Evolutionary conservation across 2,888 invertebrate species (phyloP).

Genomic region (Gymnocheta viridis): DNA sequence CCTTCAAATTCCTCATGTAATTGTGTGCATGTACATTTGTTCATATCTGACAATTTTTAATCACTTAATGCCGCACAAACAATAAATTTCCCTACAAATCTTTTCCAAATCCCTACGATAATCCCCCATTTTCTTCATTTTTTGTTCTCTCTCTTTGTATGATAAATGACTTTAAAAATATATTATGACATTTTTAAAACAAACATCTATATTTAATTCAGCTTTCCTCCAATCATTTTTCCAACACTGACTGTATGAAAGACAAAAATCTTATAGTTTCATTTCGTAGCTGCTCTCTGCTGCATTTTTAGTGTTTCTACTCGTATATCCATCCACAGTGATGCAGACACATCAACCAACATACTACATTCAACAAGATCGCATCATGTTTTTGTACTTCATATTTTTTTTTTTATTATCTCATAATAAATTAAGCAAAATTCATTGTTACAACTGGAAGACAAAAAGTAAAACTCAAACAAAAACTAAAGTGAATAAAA

Average conservation of each 20-base stretch:
- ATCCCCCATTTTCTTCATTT: conserved; percentile 9
- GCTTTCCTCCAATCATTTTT: conserved; percentile 43
- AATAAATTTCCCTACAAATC: conserved; percentile 61
- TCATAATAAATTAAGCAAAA: conserved; percentile 67
- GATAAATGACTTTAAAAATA: conserved; percentile 62
- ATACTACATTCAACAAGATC: conserved; percentile 55
- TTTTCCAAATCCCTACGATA: conserved; percentile 48
- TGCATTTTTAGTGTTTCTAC: conserved; percentile 14
- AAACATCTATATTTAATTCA: conserved; percentile 53
- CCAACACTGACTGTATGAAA: conserved; percentile 63
- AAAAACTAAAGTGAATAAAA: background rate
- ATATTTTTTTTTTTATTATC: conserved; percentile 47
- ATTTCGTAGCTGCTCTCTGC: conserved; percentile 28
- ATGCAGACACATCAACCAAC: conserved; percentile 26
- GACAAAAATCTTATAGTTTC: conserved; percentile 44
- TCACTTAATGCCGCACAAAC: conserved; percentile 58
- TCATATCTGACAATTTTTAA: conserved; percentile 51
- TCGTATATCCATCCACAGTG: conserved; percentile 11
- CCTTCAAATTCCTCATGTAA: conserved; percentile 3
- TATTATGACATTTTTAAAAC: conserved; percentile 60
- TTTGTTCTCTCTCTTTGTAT: conserved; percentile 22
- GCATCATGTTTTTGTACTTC: conserved; percentile 50
- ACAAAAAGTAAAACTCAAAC: conserved; percentile 14
- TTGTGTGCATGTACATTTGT: background rate
- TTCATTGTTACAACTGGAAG: conserved; percentile 56